A percentile compares a stretch with the other conserved stretches of the same genome.
Evolutionary conservation across 1,140 invertebrate species (phyloP).

Genomic region (Colletes latitarsis): DNA sequence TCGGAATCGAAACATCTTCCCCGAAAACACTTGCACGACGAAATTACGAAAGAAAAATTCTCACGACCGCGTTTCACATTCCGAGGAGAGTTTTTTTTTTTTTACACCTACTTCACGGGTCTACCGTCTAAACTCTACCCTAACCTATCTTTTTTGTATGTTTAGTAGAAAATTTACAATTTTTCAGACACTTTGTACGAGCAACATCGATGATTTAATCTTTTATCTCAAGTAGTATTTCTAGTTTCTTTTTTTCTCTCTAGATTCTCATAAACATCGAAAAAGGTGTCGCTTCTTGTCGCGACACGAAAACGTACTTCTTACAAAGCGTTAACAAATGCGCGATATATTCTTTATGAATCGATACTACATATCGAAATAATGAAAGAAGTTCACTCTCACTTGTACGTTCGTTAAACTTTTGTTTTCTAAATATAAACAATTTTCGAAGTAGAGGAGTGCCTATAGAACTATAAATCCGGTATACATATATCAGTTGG

Average conservation of each 20-base stretch:
- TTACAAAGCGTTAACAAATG: no score
- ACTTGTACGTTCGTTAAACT: no score
- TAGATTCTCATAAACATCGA: not conserved
- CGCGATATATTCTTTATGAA: no score
- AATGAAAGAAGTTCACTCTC: no score
- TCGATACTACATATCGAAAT: no score
- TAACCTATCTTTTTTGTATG: slow-evolving; percentile 65
- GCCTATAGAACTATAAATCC: no score
- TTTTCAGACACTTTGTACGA: slow-evolving; percentile 74
- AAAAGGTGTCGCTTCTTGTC: not conserved
- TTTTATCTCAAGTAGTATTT: slow-evolving; percentile 66
- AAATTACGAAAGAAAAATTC: not conserved
- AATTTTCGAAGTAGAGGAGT: no score
- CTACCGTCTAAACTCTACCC: slow-evolving; percentile 59
- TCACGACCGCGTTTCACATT: slow-evolving; percentile 19
- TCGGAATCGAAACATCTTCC: slow-evolving; percentile 12
- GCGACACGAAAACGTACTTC: slow-evolving; percentile 2
- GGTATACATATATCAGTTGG: no score
- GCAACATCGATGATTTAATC: slow-evolving; percentile 77
- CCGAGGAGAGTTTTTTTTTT: slow-evolving; percentile 33
- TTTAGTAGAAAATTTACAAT: slow-evolving; percentile 76
- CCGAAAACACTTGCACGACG: slow-evolving; percentile 2
- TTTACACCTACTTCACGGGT: slow-evolving; percentile 29
- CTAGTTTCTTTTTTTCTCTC: slow-evolving; percentile 16
- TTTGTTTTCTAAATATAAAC: no score